A percentile compares a stretch with the other conserved stretches of the same genome.
phyloP scores from a whole-genome alignment of 2,113 vertebrate genomes.

The Lampris megalopsis region DNA sequence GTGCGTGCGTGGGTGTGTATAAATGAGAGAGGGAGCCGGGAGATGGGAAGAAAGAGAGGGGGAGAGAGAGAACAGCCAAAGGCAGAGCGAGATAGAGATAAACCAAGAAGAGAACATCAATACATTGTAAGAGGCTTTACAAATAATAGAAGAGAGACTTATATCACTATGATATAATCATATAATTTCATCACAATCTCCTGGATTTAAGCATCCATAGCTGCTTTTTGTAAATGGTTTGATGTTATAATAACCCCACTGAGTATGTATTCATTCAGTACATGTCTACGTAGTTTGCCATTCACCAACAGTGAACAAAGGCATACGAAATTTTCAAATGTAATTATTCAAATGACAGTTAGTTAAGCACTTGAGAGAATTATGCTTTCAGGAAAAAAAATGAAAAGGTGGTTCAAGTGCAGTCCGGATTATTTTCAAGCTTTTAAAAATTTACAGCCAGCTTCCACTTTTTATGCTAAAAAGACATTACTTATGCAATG shows the following conservation, averaged over 20 bases:
- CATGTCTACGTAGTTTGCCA: slow-evolving; percentile 17
- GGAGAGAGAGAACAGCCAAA: too few species aligned
- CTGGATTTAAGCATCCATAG: neutral
- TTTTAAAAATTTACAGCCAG: slow-evolving; percentile 70
- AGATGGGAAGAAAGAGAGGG: too few species aligned
- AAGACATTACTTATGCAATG: slow-evolving; percentile 63
- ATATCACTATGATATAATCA: neutral
- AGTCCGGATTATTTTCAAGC: slow-evolving; percentile 55
- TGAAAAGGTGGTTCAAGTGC: slow-evolving; percentile 40
- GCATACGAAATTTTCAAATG: slow-evolving; percentile 24
- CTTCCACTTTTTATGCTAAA: slow-evolving; percentile 53
- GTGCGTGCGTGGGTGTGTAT: neutral
- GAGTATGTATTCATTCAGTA: neutral
- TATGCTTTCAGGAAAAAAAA: slow-evolving; percentile 37
- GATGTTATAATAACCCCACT: slow-evolving; percentile 3
- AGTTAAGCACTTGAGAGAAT: slow-evolving; percentile 44
- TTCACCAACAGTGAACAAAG: slow-evolving; percentile 13
- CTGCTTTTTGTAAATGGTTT: neutral
- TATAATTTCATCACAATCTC: neutral
- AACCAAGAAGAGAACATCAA: neutral
- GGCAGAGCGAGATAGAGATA: too few species aligned
- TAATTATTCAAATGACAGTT: slow-evolving; percentile 54
- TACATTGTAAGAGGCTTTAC: neutral
- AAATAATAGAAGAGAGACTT: too few species aligned
- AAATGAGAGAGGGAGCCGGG: neutral